Evolutionary conservation across 2,888 invertebrate species (phyloP).

Genomic region (Cybosia mesomella): DNA sequence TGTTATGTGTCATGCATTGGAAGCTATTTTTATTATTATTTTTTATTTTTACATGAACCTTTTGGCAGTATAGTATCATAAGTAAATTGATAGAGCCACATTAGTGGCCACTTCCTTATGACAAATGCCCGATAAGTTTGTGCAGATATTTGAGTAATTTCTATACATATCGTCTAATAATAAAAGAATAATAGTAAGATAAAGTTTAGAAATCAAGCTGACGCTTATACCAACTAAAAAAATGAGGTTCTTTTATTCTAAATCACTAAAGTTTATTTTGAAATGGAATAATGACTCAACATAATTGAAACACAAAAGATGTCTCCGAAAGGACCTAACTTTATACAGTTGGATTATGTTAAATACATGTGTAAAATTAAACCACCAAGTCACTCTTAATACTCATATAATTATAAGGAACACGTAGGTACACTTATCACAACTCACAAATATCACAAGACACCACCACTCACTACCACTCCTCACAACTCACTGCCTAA

Average conservation of each 20-base stretch:
- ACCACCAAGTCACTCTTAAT: no score
- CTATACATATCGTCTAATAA: constrained; percentile 21
- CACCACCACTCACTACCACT: no score
- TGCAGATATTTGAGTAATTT: constrained; percentile 17
- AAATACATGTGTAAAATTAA: no score
- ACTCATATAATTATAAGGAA: no score
- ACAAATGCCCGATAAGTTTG: not conserved
- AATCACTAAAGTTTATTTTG: constrained; percentile 55
- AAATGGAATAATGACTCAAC: constrained; percentile 60
- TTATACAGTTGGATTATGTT: constrained; percentile 28
- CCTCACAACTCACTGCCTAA: no score
- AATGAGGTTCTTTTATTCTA: constrained; percentile 47
- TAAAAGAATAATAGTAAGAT: constrained; percentile 29
- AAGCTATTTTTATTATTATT: no score
- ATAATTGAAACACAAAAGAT: not conserved
- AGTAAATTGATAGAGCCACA: not conserved
- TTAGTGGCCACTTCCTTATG: not conserved
- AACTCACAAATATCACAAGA: no score
- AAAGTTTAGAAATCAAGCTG: constrained; percentile 30
- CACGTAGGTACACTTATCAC: no score
- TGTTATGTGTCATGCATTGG: no score
- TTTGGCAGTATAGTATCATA: not conserved
- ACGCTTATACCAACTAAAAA: constrained; percentile 40
- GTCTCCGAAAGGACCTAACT: constrained; percentile 21
- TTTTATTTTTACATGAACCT: not conserved